Evolutionary conservation across 2,888 invertebrate genomes (phyloP).

Genomic region (Bursaphelenchus okinawaensis): DNA sequence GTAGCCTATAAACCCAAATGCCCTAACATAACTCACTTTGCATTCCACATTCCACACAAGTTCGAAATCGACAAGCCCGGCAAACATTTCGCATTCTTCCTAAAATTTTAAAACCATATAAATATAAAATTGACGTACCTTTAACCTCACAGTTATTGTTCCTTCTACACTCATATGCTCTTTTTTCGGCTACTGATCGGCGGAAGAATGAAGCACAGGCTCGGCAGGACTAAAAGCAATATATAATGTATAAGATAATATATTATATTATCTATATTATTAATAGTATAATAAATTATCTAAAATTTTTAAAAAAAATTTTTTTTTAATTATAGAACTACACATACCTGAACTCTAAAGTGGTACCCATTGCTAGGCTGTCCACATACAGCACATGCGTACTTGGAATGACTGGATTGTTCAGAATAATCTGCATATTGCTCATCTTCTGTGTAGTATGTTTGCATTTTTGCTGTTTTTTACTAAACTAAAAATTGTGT

Average conservation of each 20-base stretch:
- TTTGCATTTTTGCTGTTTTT: no score
- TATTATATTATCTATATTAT: no score
- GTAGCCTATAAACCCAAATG: no score
- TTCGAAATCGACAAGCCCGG: conserved; percentile 13
- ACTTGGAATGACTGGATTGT: no score
- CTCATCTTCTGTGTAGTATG: no score
- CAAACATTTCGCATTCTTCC: conserved; percentile 18
- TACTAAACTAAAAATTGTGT: no score
- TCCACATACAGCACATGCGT: conserved; percentile 6
- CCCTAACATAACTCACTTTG: conserved; percentile 4
- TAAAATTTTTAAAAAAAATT: not conserved
- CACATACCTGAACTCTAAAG: conserved; percentile 11
- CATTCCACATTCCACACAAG: conserved; percentile 15
- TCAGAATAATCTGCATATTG: no score
- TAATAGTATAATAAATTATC: not conserved
- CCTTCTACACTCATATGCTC: conserved; percentile 8
- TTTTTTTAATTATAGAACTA: no score
- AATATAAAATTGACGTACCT: not conserved
- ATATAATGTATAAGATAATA: no score
- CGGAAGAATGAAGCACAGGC: conserved; percentile 18
- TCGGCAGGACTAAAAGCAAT: conserved; percentile 14
- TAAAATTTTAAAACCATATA: not conserved
- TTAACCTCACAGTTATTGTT: conserved; percentile 11
- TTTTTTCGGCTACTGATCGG: conserved; percentile 13
- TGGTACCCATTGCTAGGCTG: conserved; percentile 12